Base-by-base conservation (phyloP, 2,113 vertebrate species). In the Hucho hucho region DNA sequence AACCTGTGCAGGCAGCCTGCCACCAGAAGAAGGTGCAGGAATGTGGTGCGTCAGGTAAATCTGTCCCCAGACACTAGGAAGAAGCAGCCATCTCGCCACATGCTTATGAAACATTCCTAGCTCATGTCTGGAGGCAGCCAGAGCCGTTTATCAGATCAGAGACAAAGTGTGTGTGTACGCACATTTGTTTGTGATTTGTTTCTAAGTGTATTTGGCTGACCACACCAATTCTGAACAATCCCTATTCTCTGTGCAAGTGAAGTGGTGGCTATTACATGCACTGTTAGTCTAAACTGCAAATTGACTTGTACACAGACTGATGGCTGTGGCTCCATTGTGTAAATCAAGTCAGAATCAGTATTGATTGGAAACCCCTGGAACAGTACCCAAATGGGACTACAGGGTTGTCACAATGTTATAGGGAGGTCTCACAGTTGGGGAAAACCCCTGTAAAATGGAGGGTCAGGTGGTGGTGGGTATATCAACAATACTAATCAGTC, bases 241-340 rank as follows among this genome's bases (percentile, higher is more conserved):
- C 81, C 90, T 90, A 88, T 93, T 92, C 89, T 79, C 88, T 76
- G 91, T 88, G 85, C 85, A 88, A 93, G 90, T 92, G 87, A 90
- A 93, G 92, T 93, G 91, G 83, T 88, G 86, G 92, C 88, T 92
- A 93, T 94, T 91, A 93, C 92, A 94, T 56, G 75, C 83, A 79
- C 84, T 83, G 88, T 56, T 91, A 84, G 92, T 92, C 92, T 92
- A 88, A 92, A 94, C 89, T 93, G 90, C 88, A 93, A 92, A 92
- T 94, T 94, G 93, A 94, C 90, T 93, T 94, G 90, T 90, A 92
- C 92, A 91, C 91, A 94, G 92, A 95, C 93, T 86, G 93, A 95
- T 92, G 89, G 92, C 86, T 92, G 83, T 81, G 86, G 90, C 90
- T 93, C 77, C 82, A 85, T 85, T 88, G 81, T 83, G 84, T 87